Conservation (phyloP, 2,888 invertebrate species). For the Ditylenchus weischeri region DNA sequence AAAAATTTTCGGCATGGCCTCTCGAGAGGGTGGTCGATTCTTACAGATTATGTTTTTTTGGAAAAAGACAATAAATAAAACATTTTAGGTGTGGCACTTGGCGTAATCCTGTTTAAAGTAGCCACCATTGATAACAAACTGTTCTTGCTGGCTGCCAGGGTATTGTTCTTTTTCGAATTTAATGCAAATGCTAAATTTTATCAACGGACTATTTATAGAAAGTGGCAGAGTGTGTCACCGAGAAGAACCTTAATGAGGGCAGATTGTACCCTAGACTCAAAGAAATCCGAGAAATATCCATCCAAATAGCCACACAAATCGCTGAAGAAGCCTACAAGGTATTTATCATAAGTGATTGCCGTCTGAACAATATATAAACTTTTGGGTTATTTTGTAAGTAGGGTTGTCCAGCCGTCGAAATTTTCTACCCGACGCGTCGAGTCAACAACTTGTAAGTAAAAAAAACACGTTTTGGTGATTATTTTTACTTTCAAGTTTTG, state of each 20-base stretch:
- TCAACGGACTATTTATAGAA: conserved; percentile 64
- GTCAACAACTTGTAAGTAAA: too few species aligned
- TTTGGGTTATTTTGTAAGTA: too few species aligned
- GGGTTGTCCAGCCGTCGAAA: too few species aligned
- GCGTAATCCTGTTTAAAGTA: conserved; percentile 83
- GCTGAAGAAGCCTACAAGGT: conserved; percentile 76
- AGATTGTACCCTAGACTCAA: conserved; percentile 86
- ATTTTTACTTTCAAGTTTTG: too few species aligned
- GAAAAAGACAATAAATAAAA: too few species aligned
- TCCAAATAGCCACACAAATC: conserved; percentile 78
- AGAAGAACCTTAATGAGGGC: conserved; percentile 76
- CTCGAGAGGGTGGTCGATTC: too few species aligned
- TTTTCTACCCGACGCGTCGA: too few species aligned
- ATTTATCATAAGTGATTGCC: too few species aligned
- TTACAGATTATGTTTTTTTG: too few species aligned
- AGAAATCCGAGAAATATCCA: conserved; percentile 78
- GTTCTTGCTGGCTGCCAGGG: conserved; percentile 88
- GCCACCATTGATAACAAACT: conserved; percentile 88
- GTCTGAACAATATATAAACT: too few species aligned
- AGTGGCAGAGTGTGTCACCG: conserved; percentile 76
- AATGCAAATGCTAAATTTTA: background rate
- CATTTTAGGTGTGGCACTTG: conserved; percentile 70
- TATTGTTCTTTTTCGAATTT: conserved; percentile 57
- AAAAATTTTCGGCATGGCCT: too few species aligned
- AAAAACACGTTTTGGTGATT: too few species aligned